Base-by-base conservation (phyloP, 2,113 vertebrate genomes). In the Caracal caracal region DNA sequence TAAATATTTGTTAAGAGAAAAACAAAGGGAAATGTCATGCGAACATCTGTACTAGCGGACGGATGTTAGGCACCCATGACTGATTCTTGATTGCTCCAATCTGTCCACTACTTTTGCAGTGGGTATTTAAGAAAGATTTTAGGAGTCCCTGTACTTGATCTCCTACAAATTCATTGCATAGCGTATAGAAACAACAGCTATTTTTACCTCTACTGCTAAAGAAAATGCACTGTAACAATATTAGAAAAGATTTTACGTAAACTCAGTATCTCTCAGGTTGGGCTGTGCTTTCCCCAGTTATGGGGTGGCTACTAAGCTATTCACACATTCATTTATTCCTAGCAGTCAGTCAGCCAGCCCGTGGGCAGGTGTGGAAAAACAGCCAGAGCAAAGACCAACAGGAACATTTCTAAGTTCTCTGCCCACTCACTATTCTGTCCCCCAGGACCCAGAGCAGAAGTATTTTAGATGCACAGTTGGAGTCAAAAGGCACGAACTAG, bases 1-100 rank as follows among this genome's bases (percentile, higher is more conserved):
- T 43, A 75, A 66, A 75, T 33, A 9, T 35, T 68, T 51, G 16
- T 5, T 87, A 63, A 87, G 51, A 26, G 10, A 16, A 24, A 22
- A 15, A 53, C 19, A 3, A 16, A 83, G 8, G 33, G 30, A 68
- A 73, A 22, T 9, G 10, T 87, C 10, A 15, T 22, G n/a, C 70
- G 24, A 15, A 89, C 3, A 35, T 5, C 43, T 35, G 2, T 1
- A 43, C 0, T 10, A 26, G 15, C 1, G 13, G 4, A 40, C 3
- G 1, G 2, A 3, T 5, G 11, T 30, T 3, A 28, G 47, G 9
- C 59, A 35, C 30, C 40, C 7, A 0, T 47, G 11, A 24, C 17
- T 5, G 6, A 5, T 13, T 47, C 17, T 6, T 20, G 26, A 56
- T 4, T 20, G 11, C 10, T 6, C 22, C 47, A 1, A 0, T 10